Conservation (phyloP, 30 jellyfish, hydroid and myxozoan species). For the Aurelia sp. region DNA sequence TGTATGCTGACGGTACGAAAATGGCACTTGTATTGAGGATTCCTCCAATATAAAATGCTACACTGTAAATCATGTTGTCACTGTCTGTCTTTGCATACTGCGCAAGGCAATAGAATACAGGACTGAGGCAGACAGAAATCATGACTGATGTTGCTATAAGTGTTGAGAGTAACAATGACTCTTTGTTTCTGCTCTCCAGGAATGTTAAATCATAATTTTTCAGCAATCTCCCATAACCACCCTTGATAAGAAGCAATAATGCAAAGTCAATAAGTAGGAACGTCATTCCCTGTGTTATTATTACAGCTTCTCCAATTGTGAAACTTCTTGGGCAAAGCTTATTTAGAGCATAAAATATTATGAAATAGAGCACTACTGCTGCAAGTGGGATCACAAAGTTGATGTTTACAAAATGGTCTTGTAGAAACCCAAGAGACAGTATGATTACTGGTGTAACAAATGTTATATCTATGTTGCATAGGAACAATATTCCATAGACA, state of each 20-base stretch:
- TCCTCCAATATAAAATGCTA: slow-evolving; percentile 70
- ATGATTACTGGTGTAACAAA: slow-evolving; percentile 49
- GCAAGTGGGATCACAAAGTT: slow-evolving; percentile 31
- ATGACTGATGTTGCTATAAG: slow-evolving; percentile 32
- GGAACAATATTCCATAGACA: slow-evolving; percentile 26
- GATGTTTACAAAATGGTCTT: slow-evolving; percentile 46
- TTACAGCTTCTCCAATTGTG: slow-evolving; percentile 69
- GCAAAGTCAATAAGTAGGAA: slow-evolving; percentile 26
- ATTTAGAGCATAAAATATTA: slow-evolving; percentile 7
- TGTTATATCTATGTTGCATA: slow-evolving; percentile 30
- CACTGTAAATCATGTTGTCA: slow-evolving; percentile 46
- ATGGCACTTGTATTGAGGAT: slow-evolving; percentile 50
- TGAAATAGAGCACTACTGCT: slow-evolving; percentile 15
- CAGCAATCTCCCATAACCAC: slow-evolving; percentile 1
- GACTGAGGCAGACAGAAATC: slow-evolving; percentile 50
- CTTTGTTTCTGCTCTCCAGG: slow-evolving; percentile 14
- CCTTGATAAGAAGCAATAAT: slow-evolving; percentile 9
- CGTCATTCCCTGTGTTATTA: slow-evolving; percentile 49
- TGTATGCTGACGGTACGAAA: slow-evolving; percentile 44
- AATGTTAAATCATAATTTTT: background rate
- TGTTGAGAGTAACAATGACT: slow-evolving; percentile 6
- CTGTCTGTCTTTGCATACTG: slow-evolving; percentile 28
- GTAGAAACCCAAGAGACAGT: slow-evolving; percentile 51
- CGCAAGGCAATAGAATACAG: slow-evolving; percentile 62
- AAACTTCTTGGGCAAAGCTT: slow-evolving; percentile 62